Evolutionary conservation across 1,140 invertebrate species (phyloP).

Genomic region (Neuroterus valhalla): DNA sequence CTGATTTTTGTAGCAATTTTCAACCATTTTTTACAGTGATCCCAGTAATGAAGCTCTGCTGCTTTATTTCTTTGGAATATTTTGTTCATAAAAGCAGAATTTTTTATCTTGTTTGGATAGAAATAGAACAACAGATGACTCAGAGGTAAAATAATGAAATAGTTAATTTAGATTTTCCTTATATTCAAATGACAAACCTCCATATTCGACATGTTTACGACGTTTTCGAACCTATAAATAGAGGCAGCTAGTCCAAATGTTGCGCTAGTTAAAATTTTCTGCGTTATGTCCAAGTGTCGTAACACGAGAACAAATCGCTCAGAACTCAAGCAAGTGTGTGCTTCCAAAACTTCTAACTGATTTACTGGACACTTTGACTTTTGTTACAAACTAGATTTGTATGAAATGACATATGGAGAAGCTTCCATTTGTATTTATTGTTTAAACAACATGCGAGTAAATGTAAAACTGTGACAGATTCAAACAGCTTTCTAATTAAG

Average conservation of each 20-base stretch:
- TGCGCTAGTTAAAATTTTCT: neutral
- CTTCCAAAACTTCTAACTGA: slow-evolving; percentile 28
- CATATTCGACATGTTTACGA: slow-evolving; percentile 41
- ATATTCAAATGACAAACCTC: slow-evolving; percentile 33
- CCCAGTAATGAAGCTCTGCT: too few species aligned
- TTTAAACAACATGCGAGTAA: neutral
- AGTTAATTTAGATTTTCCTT: neutral
- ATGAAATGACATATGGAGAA: neutral
- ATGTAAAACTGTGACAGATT: too few species aligned
- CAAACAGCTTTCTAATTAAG: too few species aligned
- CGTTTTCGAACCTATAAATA: neutral
- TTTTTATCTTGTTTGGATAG: too few species aligned
- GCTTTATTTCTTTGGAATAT: too few species aligned
- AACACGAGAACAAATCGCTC: neutral
- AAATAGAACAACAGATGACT: too few species aligned
- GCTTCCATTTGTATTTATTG: neutral
- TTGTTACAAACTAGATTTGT: slow-evolving; percentile 8
- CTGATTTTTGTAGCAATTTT: too few species aligned
- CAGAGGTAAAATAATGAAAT: neutral
- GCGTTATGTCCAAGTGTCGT: neutral
- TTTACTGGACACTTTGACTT: slow-evolving; percentile 37
- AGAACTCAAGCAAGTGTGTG: slow-evolving; percentile 35
- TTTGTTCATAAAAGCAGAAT: too few species aligned
- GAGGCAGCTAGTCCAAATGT: neutral
- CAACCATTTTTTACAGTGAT: too few species aligned